Evolutionary conservation across 2,888 invertebrate species (phyloP), one percentile per base, ranked within the genome.

Genomic region (Synanthedon andrenaeformis): DNA sequence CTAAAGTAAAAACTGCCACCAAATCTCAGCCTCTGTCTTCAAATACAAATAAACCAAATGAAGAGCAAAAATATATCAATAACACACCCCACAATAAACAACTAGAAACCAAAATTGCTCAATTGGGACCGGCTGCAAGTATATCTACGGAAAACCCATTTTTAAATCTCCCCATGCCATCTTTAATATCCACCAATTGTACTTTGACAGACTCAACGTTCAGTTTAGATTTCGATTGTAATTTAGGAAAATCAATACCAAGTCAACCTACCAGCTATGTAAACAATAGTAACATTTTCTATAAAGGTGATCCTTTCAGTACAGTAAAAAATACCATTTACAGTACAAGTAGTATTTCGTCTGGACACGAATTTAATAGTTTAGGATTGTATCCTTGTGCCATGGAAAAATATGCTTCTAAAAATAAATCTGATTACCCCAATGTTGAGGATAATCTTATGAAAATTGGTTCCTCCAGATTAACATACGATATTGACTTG

Each of bases 401-500:
- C 2, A 82, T 87, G 76, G 87, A 87, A 61, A 86, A 85, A 62
- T 87, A 84, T 63, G 58, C 78, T 6, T 65, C 78, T 4, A 87
- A 87, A 70, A 83, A 70, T 60, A 87, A 87, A 70, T 50, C 80
- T 1, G 86, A 87, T 51, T 84, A 71, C 58, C 59, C 74, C 49
- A 82, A 78, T 62, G 76, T 86, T 17, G 87, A 87, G 61, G 87
- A 87, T 51, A 85, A 77, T 62, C 67, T 87, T 28, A 86, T 86
- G 82, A 87, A 87, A 70, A 82, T 85, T 52, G 82, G 80, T 2
- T 80, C 83, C 4, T 84, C 86, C 8, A 72, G 87, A 63, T 68
- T 87, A 61, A 86, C 87, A 2, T 87, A 87, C 55, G 87, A 87
- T 57, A 86, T 87, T 59, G 87, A 87, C 59, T 71, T 87, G 49